phyloP scores from a whole-genome alignment of 1,140 invertebrate genomes.

The Lineus longissimus region DNA sequence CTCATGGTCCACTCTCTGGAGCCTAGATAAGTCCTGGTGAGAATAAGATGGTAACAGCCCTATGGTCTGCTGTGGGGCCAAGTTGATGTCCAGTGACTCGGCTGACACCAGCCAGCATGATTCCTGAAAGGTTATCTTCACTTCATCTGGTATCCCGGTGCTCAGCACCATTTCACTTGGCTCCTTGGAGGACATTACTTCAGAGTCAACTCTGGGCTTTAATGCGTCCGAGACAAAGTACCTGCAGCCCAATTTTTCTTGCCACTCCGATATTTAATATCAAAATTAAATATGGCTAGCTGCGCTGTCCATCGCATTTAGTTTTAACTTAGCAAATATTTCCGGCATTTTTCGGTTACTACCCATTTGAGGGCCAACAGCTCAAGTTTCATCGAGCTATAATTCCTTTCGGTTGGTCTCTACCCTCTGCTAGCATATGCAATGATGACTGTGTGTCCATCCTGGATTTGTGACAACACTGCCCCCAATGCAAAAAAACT shows the following conservation, averaged over 20 bases:
- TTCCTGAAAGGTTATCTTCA: neutral
- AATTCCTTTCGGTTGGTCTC: constrained; percentile 15
- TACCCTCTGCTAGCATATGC: constrained; percentile 17
- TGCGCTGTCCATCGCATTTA: constrained; percentile 27
- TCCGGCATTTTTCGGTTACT: constrained; percentile 11
- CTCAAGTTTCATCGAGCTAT: constrained; percentile 14
- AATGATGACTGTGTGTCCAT: constrained; percentile 6
- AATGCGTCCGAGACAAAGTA: constrained; percentile 4
- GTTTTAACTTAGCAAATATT: constrained; percentile 14
- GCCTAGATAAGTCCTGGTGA: neutral
- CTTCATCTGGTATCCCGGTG: neutral
- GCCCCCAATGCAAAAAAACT: constrained; percentile 27
- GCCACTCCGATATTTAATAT: neutral
- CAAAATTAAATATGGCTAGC: constrained; percentile 12
- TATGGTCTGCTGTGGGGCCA: neutral
- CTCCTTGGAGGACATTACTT: neutral
- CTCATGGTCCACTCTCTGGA: neutral
- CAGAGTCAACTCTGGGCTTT: neutral
- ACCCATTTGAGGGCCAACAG: constrained; percentile 16
- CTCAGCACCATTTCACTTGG: neutral
- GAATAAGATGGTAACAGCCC: neutral
- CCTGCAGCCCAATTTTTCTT: neutral
- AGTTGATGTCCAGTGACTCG: neutral
- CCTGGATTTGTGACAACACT: constrained; percentile 30
- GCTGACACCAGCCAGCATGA: neutral